phyloP scores from a whole-genome alignment of 2,797 vertebrate species.

The Malacoctenus gilli region DNA sequence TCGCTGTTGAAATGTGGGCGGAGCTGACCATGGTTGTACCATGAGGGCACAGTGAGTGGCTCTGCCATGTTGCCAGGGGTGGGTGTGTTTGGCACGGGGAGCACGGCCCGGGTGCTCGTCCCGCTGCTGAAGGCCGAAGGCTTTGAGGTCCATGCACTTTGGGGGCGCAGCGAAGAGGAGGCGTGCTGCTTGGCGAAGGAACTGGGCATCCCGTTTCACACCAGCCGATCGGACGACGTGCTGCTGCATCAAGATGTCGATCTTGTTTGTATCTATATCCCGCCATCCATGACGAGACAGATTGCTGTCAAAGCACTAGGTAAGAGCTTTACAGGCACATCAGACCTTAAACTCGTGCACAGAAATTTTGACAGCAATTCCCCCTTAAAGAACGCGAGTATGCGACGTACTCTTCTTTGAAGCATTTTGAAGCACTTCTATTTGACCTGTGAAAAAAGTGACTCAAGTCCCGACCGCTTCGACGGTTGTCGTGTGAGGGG shows the following conservation, averaged over 20 bases:
- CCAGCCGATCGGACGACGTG: slow-evolving; percentile 92
- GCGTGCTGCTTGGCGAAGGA: slow-evolving; percentile 90
- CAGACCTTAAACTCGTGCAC: slow-evolving; percentile 6
- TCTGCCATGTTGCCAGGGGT: slow-evolving; percentile 91
- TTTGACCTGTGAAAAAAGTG: background rate
- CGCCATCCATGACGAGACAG: slow-evolving; percentile 93
- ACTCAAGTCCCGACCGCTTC: background rate
- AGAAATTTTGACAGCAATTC: background rate
- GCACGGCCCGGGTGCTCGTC: slow-evolving; percentile 91
- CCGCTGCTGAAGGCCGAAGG: slow-evolving; percentile 93
- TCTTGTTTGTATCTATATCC: slow-evolving; percentile 96
- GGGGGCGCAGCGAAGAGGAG: slow-evolving; percentile 95
- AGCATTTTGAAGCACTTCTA: slow-evolving; percentile 2
- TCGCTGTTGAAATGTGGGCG: slow-evolving; percentile 23
- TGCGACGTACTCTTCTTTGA: slow-evolving; percentile 3
- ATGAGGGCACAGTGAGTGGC: slow-evolving; percentile 47
- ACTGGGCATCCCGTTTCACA: slow-evolving; percentile 92
- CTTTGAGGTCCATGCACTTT: slow-evolving; percentile 92
- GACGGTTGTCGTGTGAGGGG: background rate
- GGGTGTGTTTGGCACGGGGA: slow-evolving; percentile 96
- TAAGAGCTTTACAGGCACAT: slow-evolving; percentile 66
- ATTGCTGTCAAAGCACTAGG: slow-evolving; percentile 97
- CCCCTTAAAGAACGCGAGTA: background rate
- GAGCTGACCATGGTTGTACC: slow-evolving; percentile 47
- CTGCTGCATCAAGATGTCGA: slow-evolving; percentile 95